Evolutionary conservation across 2,797 vertebrate species (phyloP).

Genomic region (Acanthurus tractus): DNA sequence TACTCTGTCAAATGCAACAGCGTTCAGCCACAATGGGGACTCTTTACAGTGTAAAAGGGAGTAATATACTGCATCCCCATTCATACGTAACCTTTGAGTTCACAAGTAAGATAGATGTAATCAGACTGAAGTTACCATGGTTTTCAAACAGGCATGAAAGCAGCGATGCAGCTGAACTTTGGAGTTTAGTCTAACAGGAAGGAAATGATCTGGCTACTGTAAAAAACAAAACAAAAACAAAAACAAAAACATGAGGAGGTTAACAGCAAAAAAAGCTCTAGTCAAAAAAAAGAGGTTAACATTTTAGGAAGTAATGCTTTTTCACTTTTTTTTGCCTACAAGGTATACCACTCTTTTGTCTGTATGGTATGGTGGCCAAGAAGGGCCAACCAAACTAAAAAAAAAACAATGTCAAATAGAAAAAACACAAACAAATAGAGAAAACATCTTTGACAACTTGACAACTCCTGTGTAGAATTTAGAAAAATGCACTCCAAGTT

Average conservation of each 20-base stretch:
- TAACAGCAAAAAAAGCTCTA: slow-evolving; percentile 4
- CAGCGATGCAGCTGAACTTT: slow-evolving; percentile 38
- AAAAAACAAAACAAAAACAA: too few relatives aligned
- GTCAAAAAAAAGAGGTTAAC: not conserved
- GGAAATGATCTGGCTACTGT: not conserved
- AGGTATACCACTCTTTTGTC: too few relatives aligned
- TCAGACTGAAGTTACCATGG: slow-evolving; percentile 41
- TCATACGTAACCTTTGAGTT: slow-evolving; percentile 44
- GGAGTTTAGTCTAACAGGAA: not conserved
- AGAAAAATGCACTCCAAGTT: too few relatives aligned
- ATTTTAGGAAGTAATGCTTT: too few relatives aligned
- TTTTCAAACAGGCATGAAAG: slow-evolving; percentile 24
- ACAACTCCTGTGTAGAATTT: too few relatives aligned
- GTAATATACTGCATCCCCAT: slow-evolving; percentile 11
- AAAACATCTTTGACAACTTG: too few relatives aligned
- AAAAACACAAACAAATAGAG: too few relatives aligned
- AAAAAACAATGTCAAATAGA: too few relatives aligned
- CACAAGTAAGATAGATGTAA: slow-evolving; percentile 34
- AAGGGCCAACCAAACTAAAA: too few relatives aligned
- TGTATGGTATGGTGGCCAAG: too few relatives aligned
- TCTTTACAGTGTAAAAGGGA: slow-evolving; percentile 8
- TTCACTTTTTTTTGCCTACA: too few relatives aligned
- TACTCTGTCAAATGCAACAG: slow-evolving; percentile 28
- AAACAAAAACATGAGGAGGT: not conserved
- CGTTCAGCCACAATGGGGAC: slow-evolving; percentile 21